A percentile compares a stretch with the other conserved stretches of the same genome.
Evolutionary conservation across 1,140 invertebrate genomes (phyloP).

Genomic region (Nasonia vitripennis): DNA sequence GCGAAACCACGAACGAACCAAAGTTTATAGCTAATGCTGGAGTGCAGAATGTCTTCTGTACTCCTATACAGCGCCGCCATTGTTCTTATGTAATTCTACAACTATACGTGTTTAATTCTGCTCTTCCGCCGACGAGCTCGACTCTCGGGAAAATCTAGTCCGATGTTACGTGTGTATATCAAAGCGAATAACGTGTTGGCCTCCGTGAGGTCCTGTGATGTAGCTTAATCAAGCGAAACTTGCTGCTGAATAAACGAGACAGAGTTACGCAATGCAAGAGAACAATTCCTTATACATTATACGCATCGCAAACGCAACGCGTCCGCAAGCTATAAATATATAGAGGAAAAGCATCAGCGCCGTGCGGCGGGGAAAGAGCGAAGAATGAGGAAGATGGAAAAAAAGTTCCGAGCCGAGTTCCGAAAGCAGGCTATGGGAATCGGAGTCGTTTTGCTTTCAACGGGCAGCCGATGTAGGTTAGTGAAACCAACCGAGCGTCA

Average conservation of each 20-base stretch:
- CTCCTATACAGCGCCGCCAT: slow-evolving; percentile 34
- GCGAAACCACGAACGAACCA: slow-evolving; percentile 19
- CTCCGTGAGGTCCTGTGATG: slow-evolving; percentile 56
- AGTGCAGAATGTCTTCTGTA: not conserved
- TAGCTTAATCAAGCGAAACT: slow-evolving; percentile 40
- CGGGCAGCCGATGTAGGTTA: slow-evolving; percentile 71
- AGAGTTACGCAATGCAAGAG: slow-evolving; percentile 13
- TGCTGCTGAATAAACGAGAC: slow-evolving; percentile 24
- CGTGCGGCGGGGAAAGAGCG: not conserved
- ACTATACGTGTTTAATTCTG: not conserved
- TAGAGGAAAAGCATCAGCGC: not conserved
- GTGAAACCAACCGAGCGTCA: slow-evolving; percentile 71
- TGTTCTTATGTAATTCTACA: not conserved
- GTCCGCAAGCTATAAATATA: not conserved
- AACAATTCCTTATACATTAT: not conserved
- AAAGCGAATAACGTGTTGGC: slow-evolving; percentile 29
- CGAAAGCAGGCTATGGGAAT: slow-evolving; percentile 68
- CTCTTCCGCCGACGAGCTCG: not conserved
- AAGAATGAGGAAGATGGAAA: slow-evolving; percentile 25
- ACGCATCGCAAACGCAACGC: not conserved
- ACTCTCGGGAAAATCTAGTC: slow-evolving; percentile 66
- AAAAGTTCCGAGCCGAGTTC: slow-evolving; percentile 11
- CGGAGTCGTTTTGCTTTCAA: slow-evolving; percentile 74
- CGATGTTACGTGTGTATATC: slow-evolving; percentile 54
- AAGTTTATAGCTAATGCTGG: slow-evolving; percentile 5